Conservation (phyloP, 2,797 vertebrate genomes). For the Channallabes apus region DNA sequence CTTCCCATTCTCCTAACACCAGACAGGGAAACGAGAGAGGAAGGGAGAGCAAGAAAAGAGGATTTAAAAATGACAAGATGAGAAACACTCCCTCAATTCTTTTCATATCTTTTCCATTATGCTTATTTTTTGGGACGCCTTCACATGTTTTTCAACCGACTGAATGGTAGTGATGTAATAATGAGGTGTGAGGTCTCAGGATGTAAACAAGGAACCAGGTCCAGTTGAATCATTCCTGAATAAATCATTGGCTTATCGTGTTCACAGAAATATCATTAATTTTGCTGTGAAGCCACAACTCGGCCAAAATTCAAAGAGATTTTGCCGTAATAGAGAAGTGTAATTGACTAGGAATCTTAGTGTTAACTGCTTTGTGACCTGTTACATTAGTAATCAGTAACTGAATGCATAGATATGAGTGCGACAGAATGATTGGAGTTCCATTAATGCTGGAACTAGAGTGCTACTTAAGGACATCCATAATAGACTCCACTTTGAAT, state of each 20-base stretch:
- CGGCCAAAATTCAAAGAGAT: conserved; percentile 41
- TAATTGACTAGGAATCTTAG: conserved; percentile 48
- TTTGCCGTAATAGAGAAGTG: conserved; percentile 22
- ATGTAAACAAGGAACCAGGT: conserved; percentile 48
- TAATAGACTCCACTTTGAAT: background rate
- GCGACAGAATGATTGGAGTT: conserved; percentile 30
- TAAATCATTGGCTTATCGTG: conserved; percentile 55
- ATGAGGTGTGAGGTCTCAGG: conserved; percentile 50
- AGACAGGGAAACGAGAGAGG: conserved; percentile 52
- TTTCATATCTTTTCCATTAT: conserved; percentile 55
- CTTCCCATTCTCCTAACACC: conserved; percentile 47
- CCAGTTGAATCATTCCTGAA: conserved; percentile 45
- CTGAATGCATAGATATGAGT: conserved; percentile 39
- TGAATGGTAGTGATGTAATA: conserved; percentile 45
- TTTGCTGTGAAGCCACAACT: conserved; percentile 30
- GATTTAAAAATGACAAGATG: conserved; percentile 53
- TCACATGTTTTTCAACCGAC: conserved; percentile 43
- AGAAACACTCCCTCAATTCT: conserved; percentile 54
- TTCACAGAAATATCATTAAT: conserved; percentile 46
- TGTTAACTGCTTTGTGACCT: conserved; percentile 40
- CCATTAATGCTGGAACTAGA: conserved; percentile 10
- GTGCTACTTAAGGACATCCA: conserved; percentile 25
- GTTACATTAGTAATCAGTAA: conserved; percentile 48
- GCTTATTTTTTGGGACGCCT: conserved; percentile 27
- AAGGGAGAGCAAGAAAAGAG: conserved; percentile 51